phyloP scores from a whole-genome alignment of 92 coral and sea anemone genomes.

The Muricea muricata region DNA sequence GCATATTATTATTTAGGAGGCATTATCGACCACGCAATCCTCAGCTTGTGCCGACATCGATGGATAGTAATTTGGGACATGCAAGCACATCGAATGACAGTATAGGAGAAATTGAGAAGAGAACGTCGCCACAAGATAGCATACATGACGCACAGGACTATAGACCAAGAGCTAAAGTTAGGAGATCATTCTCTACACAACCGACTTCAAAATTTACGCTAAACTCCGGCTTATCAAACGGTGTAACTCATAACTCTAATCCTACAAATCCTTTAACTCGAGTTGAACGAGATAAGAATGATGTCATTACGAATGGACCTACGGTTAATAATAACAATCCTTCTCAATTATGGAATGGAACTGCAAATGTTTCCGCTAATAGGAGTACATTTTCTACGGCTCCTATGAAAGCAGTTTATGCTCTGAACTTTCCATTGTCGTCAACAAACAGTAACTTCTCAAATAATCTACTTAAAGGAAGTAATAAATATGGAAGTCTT shows the following conservation, averaged over 20 bases:
- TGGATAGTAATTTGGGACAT: not conserved
- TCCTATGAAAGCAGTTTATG: slow-evolving; percentile 94
- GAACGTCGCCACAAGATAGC: slow-evolving; percentile 4
- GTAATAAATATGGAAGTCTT: slow-evolving; percentile 21
- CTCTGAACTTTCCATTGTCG: slow-evolving; percentile 92
- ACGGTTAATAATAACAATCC: slow-evolving; percentile 70
- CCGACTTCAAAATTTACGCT: slow-evolving; percentile 95
- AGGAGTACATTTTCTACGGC: slow-evolving; percentile 89
- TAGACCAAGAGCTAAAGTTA: slow-evolving; percentile 75
- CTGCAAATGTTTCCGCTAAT: slow-evolving; percentile 48
- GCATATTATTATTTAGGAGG: slow-evolving; percentile 30
- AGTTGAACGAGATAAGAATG: slow-evolving; percentile 49
- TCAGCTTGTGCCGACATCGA: slow-evolving; percentile 5
- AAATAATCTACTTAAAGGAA: slow-evolving; percentile 66
- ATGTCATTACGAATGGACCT: slow-evolving; percentile 85
- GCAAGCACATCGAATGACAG: slow-evolving; percentile 35
- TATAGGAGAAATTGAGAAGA: not conserved
- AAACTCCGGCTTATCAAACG: slow-evolving; percentile 81
- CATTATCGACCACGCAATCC: slow-evolving; percentile 40
- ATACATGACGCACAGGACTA: slow-evolving; percentile 8
- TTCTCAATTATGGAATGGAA: slow-evolving; percentile 67
- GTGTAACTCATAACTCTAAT: slow-evolving; percentile 76
- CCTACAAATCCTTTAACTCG: slow-evolving; percentile 48
- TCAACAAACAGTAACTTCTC: slow-evolving; percentile 81
- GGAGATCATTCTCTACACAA: slow-evolving; percentile 93